Evolutionary conservation across 2,113 vertebrate genomes (phyloP).

Genomic region (Hydrochoerus hydrochaeris): DNA sequence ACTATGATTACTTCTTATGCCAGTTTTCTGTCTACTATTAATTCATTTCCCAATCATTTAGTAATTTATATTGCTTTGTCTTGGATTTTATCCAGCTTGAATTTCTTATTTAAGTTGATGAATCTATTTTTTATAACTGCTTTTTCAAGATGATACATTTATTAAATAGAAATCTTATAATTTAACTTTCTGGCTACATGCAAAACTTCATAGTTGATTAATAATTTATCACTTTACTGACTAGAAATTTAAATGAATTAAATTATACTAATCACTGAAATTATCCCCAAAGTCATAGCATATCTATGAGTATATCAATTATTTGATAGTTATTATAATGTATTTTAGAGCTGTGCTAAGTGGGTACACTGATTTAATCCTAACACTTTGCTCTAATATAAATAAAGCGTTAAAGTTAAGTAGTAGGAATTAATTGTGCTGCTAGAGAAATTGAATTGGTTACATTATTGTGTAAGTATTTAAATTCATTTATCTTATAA

Average conservation of each 20-base stretch:
- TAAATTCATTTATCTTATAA: slow-evolving; percentile 64
- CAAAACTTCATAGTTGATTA: slow-evolving; percentile 68
- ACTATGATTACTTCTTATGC: neutral
- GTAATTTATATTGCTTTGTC: slow-evolving; percentile 28
- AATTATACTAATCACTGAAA: slow-evolving; percentile 65
- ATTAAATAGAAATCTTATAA: slow-evolving; percentile 12
- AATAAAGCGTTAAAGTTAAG: slow-evolving; percentile 68
- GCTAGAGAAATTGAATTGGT: slow-evolving; percentile 58
- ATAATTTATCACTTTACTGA: slow-evolving; percentile 55
- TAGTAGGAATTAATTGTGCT: slow-evolving; percentile 55
- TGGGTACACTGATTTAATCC: slow-evolving; percentile 71
- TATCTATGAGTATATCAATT: slow-evolving; percentile 53
- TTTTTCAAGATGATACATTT: slow-evolving; percentile 63
- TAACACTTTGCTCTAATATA: slow-evolving; percentile 63
- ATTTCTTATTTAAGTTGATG: slow-evolving; percentile 58
- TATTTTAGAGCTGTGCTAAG: slow-evolving; percentile 50
- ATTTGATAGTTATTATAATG: slow-evolving; percentile 52
- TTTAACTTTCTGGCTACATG: slow-evolving; percentile 65
- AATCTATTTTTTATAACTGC: slow-evolving; percentile 61
- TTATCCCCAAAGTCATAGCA: slow-evolving; percentile 30
- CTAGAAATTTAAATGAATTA: slow-evolving; percentile 67
- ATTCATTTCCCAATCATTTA: slow-evolving; percentile 40
- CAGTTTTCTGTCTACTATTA: slow-evolving; percentile 30
- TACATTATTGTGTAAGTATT: slow-evolving; percentile 62
- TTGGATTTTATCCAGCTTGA: slow-evolving; percentile 47